These are phyloP conservation scores for Henicopernis longicauda DNA, from an alignment of 2,113 vertebrate genomes.

Conservation along the genomic window DNA sequence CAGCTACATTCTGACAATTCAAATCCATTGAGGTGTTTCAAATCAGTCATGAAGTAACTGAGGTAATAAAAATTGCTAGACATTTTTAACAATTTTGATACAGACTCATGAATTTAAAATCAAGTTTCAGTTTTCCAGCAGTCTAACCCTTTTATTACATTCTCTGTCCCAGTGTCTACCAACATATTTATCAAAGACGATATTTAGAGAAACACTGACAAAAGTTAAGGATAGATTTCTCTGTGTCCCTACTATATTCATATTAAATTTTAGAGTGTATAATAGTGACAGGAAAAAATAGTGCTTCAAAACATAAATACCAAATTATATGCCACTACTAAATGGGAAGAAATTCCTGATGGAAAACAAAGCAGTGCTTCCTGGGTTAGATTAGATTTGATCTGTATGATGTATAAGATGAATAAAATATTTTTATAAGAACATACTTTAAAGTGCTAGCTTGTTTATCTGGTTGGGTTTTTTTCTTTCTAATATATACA, in stretches of 20 bases:
- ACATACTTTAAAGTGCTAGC: neutral
- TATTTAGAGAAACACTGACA: neutral
- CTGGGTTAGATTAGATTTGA: neutral
- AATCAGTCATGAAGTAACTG: neutral
- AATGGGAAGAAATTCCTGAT: neutral
- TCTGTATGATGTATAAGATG: neutral
- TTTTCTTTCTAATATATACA: neutral
- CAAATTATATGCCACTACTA: neutral
- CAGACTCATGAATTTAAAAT: neutral
- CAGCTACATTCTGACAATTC: neutral
- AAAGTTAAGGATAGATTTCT: neutral
- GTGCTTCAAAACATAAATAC: neutral
- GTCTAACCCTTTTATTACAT: neutral
- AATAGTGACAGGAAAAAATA: neutral
- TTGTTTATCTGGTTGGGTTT: neutral
- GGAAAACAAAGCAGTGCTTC: neutral
- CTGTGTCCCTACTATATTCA: neutral
- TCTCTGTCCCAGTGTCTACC: neutral
- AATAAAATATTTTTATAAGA: neutral
- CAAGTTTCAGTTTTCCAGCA: neutral
- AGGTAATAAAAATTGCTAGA: neutral
- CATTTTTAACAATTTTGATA: neutral
- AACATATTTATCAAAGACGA: neutral
- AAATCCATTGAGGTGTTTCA: neutral
- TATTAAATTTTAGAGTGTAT: neutral